Base-by-base conservation (phyloP, 2,888 invertebrate genomes). In the Agriopis leucophaearia region DNA sequence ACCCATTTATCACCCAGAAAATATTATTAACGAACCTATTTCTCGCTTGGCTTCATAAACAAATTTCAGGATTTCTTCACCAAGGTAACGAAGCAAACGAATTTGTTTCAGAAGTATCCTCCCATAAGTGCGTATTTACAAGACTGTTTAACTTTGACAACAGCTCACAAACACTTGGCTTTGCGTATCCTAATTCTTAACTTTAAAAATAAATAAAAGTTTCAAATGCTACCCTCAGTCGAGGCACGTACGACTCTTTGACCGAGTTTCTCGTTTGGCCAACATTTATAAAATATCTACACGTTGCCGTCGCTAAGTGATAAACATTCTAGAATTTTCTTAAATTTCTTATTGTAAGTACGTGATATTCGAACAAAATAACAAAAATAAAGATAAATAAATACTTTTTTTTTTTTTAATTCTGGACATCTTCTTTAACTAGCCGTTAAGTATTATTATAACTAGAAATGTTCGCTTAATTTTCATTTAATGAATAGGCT, bases 151-250 rank as follows among this genome's bases (percentile, higher is more conserved):
- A 57, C 61, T 62, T 62, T 16, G 55, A 56, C 38, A 61, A 50
- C 66, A 15, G 18, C 44, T 42, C 45, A 47, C 66, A 52, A 62
- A 57, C 61, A 50, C 55, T 56, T 52, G 40, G 42, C 40, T 55
- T 42, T 18, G 50, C 66, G 61, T 66, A 58, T 66, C 66, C 66
- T 62, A 66, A 66, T 66, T 66, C 66, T 55, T 61, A 60, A 66
- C 66, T 66, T 61, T 50, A 56, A 66, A 66, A 56, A 66, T 66
- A 66, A 66, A 66, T 66, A 66, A 50, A 65, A 56, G 66, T 66
- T 50, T 48, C 42, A 16, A 66, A 60, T 38, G 64, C 27, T n/a
- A 18, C 55, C 55, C 15, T 18, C 42, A 47, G 44, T 60, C 50
- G 56, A 40, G 9, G 27, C 66, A 66, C 66, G 66, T 66, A 50